Evolutionary conservation across 2,113 vertebrate genomes (phyloP).

Genomic region (Leptodactylus fuscus): DNA sequence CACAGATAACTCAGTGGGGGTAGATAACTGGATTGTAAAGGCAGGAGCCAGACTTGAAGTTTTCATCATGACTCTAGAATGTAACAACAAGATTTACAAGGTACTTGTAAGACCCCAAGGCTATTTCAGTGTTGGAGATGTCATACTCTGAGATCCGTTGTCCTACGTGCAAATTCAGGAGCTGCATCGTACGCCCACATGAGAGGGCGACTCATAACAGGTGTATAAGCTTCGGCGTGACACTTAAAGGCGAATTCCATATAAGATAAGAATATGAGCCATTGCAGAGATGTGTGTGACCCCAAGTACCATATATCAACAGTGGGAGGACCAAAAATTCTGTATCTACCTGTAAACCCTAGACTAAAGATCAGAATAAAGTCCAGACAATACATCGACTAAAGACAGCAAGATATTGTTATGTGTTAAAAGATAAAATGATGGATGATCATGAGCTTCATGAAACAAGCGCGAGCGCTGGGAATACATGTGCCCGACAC

Average conservation of each 20-base stretch:
- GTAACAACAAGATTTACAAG: background rate
- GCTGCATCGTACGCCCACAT: too few species aligned
- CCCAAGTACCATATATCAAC: too few species aligned
- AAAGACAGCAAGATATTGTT: too few species aligned
- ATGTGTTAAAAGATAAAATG: too few species aligned
- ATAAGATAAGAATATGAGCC: background rate
- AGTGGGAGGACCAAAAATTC: too few species aligned
- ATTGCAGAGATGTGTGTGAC: background rate
- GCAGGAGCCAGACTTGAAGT: background rate
- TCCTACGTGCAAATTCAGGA: background rate
- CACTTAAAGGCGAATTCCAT: background rate
- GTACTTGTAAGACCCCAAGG: background rate
- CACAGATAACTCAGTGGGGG: background rate
- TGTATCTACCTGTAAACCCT: too few species aligned
- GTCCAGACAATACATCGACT: too few species aligned
- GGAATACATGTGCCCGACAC: too few species aligned
- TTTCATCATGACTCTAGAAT: slow-evolving; percentile 14
- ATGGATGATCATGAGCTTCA: too few species aligned
- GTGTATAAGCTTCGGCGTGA: background rate
- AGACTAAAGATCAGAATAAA: too few species aligned
- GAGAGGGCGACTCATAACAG: too few species aligned
- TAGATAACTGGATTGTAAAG: background rate
- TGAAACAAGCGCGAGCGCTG: too few species aligned
- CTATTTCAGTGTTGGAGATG: slow-evolving; percentile 5
- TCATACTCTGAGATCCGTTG: background rate